Conservation (phyloP, 2,797 vertebrate species). For the Apogon hyalosoma region DNA sequence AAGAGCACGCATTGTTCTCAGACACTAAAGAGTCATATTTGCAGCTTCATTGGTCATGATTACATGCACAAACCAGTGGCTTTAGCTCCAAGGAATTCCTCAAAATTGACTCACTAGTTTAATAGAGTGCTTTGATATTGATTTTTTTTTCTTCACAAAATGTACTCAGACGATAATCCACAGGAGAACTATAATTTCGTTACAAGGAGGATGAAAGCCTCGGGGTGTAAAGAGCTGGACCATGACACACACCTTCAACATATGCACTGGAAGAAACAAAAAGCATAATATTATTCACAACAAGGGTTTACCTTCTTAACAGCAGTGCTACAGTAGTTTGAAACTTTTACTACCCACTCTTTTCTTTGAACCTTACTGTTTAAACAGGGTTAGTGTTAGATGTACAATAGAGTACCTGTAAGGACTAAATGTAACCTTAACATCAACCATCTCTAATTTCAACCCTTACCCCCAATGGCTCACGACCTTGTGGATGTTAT, state of each 20-base stretch:
- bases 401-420: too few species aligned
- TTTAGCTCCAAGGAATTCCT: slow-evolving; percentile 51
- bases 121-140: slow-evolving; percentile 43
- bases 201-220: slow-evolving; percentile 32
- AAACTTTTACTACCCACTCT: too few species aligned
- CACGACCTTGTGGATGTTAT: too few species aligned
- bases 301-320: too few species aligned
- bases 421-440: too few species aligned
- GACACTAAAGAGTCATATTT: slow-evolving; percentile 26
- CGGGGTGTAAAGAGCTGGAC: slow-evolving; percentile 16
- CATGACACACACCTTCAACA: slow-evolving; percentile 16
- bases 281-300: slow-evolving; percentile 36
- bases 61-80: slow-evolving; percentile 2
- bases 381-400: too few species aligned
- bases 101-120: slow-evolving; percentile 33
- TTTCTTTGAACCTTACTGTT: too few species aligned
- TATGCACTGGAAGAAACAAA: slow-evolving; percentile 60
- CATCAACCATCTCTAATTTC: too few species aligned
- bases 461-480: too few species aligned
- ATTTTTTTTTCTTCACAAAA: slow-evolving; percentile 46
- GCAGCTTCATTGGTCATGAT: slow-evolving; percentile 38
- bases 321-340: too few species aligned
- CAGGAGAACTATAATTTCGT: slow-evolving; percentile 32
- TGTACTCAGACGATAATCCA: slow-evolving; percentile 44
- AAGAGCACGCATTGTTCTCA: slow-evolving; percentile 61